Evolutionary conservation across 2,888 invertebrate genomes (phyloP).

Genomic region (Allygus modestus): DNA sequence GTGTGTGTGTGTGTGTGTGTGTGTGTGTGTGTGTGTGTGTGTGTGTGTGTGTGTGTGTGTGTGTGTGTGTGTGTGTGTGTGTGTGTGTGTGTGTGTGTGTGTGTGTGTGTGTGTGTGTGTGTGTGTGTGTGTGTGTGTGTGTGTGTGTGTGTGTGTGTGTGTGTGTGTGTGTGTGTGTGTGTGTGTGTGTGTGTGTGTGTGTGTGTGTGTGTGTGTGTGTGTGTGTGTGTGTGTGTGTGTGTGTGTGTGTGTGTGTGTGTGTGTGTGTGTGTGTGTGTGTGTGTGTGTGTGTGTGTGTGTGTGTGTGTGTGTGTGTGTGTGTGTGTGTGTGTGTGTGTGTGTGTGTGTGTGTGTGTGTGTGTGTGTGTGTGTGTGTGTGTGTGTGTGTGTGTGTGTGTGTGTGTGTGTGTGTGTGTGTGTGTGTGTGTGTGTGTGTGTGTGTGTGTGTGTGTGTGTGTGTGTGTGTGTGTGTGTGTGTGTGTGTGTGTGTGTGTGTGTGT

Average conservation of each 20-base stretch:
- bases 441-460: too few relatives aligned
- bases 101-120: slow-evolving; percentile 50
- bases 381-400: slow-evolving; percentile 32
- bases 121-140: slow-evolving; percentile 48
- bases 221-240: slow-evolving; percentile 46
- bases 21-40: not conserved
- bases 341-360: slow-evolving; percentile 59
- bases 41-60: too few relatives aligned
- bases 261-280: slow-evolving; percentile 48
- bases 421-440: slow-evolving; percentile 32
- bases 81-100: not conserved
- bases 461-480: too few relatives aligned
- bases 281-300: slow-evolving; percentile 46
- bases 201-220: slow-evolving; percentile 48
- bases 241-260: slow-evolving; percentile 48
- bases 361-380: slow-evolving; percentile 37
- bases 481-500: too few relatives aligned
- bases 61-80: too few relatives aligned
- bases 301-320: slow-evolving; percentile 48
- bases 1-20: too few relatives aligned
- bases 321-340: slow-evolving; percentile 57
- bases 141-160: slow-evolving; percentile 48
- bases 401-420: slow-evolving; percentile 29
- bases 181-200: slow-evolving; percentile 48
- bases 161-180: slow-evolving; percentile 46